Percentiles rank a stretch among this genome's conserved stretches.
phyloP scores from a whole-genome alignment of 2,797 vertebrate genomes.

The Pseudochromis fuscus region DNA sequence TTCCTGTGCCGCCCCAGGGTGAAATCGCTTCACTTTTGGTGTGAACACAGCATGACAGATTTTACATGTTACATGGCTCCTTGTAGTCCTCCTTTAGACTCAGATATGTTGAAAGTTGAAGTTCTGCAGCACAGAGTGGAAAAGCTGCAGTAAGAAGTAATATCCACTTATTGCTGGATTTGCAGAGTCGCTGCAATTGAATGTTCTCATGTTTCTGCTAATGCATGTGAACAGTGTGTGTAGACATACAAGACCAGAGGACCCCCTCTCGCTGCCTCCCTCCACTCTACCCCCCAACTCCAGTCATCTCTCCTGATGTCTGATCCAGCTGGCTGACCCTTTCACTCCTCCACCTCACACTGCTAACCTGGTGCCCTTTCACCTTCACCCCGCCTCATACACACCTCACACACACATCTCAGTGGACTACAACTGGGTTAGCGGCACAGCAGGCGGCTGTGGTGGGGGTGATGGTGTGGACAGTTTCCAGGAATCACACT shows the following conservation, averaged over 20 bases:
- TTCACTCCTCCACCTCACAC: constrained; percentile 33
- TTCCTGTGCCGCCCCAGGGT: too few relatives aligned
- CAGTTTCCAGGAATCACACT: constrained; percentile 55
- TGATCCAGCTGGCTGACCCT: constrained; percentile 60
- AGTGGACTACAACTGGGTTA: constrained; percentile 29
- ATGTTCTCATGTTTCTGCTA: constrained; percentile 3
- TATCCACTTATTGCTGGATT: neutral
- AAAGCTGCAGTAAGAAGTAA: neutral
- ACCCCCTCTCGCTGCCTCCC: constrained; percentile 16
- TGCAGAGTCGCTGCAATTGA: neutral
- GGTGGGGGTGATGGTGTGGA: constrained; percentile 43
- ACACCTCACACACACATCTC: constrained; percentile 17
- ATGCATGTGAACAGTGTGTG: constrained; percentile 7
- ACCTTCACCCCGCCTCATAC: constrained; percentile 25
- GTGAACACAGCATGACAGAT: too few relatives aligned
- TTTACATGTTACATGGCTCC: too few relatives aligned
- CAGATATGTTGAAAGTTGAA: too few relatives aligned
- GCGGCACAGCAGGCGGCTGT: neutral
- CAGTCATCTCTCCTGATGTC: constrained; percentile 32
- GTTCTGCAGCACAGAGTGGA: neutral
- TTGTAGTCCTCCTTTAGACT: neutral
- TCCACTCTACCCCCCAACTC: too few relatives aligned
- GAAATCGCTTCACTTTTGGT: too few relatives aligned
- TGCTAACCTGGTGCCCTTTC: constrained; percentile 44
- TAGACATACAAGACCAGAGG: constrained; percentile 27